Evolutionary conservation across 2,797 vertebrate species (phyloP).

Genomic region (Coracias cyanogaster): DNA sequence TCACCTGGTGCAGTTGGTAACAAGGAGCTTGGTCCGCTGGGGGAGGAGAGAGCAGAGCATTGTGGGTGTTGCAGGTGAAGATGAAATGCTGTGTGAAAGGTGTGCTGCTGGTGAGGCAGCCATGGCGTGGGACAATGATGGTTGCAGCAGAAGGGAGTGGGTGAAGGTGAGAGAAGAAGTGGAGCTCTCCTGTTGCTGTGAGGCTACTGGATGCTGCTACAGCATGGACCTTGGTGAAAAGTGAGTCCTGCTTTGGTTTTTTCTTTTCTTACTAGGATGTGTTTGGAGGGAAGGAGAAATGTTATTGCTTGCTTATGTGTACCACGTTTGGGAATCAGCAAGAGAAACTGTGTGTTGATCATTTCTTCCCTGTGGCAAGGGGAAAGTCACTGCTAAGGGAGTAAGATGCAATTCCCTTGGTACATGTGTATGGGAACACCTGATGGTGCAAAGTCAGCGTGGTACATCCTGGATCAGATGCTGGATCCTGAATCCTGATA

Average conservation of each 20-base stretch:
- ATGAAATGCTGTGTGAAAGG: fast-evolving
- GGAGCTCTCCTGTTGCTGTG: background rate
- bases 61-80: fast-evolving
- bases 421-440: fast-evolving
- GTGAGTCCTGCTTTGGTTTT: background rate
- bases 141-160: background rate
- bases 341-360: fast-evolving
- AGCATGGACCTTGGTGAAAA: background rate
- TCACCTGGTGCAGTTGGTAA: background rate
- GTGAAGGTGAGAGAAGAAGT: too few relatives aligned
- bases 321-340: fast-evolving
- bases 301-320: background rate
- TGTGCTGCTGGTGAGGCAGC: background rate
- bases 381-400: background rate
- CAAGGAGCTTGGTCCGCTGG: fast-evolving
- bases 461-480: background rate
- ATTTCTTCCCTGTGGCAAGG: background rate
- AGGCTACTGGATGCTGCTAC: background rate
- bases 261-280: background rate
- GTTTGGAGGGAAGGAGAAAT: background rate
- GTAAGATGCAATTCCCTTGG: background rate
- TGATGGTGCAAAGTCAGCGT: fast-evolving
- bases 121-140: fast-evolving
- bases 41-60: background rate
- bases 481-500: background rate